Base-by-base conservation (phyloP, 1,140 invertebrate genomes). In the Aleiodes sp. region DNA sequence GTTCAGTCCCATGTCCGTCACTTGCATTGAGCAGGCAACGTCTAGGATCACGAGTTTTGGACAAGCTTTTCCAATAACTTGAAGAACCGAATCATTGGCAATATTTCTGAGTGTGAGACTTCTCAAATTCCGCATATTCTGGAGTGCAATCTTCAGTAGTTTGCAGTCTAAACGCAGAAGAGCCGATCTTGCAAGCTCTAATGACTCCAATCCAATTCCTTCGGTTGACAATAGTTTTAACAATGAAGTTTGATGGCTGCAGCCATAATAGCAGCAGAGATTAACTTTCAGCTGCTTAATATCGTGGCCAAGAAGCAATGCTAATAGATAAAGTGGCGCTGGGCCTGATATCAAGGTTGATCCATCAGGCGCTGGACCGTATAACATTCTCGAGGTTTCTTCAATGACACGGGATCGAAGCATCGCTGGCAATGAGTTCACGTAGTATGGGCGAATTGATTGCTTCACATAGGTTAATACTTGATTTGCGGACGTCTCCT, bases 201-300 rank as follows among this genome's bases (percentile, higher is more conserved):
- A 65, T 1, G 80, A 84, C 21, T 83, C 79, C 0, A 88, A 62
- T 14, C 86, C 87, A 4, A 72, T 73, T 12, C 86, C 87, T 64
- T 87, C 86, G 0, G 71, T 75, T 0, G 84, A 80, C 4, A 88
- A 68, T 6, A 87, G 74, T 29, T 82, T 82, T 0, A 88, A 66
- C 1, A 88, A 46, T 0, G 82, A 84, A 3, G 84, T 86, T 65
- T 88, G 87, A 70, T 88, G 86, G 16, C 84, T 87, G 70, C 87
- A 88, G 12, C 87, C 87, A 56, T 87, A 88, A 59, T 87, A 88
- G 64, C 87, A 88, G 68, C 87, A 88, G 0, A 88, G 73, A 68
- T 86, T 84, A 3, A 87, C 81, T 33, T 79, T 79, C n/a, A 88
- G 76, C 3, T 79, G 75, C 41, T 81, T 82, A 8, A 88, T 84